These are phyloP conservation scores for Malurus alboscapulatus DNA, from an alignment of 2,113 vertebrate species.

Conservation along the genomic window DNA sequence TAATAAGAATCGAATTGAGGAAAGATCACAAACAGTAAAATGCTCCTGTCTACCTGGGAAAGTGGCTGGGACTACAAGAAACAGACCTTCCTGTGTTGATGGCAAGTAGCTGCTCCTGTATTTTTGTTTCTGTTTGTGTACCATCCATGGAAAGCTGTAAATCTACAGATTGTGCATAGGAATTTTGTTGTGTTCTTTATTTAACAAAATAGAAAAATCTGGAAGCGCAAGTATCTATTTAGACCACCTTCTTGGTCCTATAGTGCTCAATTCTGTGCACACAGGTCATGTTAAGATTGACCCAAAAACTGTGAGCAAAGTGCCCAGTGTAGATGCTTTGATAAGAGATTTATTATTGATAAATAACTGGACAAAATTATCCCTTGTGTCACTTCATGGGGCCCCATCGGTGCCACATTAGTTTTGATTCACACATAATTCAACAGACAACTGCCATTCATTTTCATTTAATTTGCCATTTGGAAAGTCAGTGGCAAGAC, in stretches of 20 bases:
- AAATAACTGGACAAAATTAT: not conserved
- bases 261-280: not conserved
- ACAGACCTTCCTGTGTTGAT: conserved; percentile 97
- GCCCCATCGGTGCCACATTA: rapidly evolving
- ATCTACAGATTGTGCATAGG: not conserved
- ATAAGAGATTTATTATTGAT: not conserved
- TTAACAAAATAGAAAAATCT: not conserved
- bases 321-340: not conserved
- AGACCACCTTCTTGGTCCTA: not conserved
- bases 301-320: not conserved
- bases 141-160: not conserved
- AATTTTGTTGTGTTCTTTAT: not conserved
- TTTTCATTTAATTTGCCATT: conserved; percentile 20
- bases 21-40: conserved; percentile 98
- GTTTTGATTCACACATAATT: not conserved
- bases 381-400: not conserved
- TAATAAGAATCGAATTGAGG: conserved; percentile 99
- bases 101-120: conserved; percentile 78
- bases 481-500: not conserved
- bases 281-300: not conserved
- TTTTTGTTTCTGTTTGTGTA: conserved; percentile 15
- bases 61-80: conserved; percentile 97
- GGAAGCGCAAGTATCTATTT: not conserved
- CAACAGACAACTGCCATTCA: not conserved
- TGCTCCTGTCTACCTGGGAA: conserved; percentile 99